A percentile compares a stretch with the other conserved stretches of the same genome.
Conservation (phyloP, 2,888 invertebrate species). For the Hypomecis atomaria region DNA sequence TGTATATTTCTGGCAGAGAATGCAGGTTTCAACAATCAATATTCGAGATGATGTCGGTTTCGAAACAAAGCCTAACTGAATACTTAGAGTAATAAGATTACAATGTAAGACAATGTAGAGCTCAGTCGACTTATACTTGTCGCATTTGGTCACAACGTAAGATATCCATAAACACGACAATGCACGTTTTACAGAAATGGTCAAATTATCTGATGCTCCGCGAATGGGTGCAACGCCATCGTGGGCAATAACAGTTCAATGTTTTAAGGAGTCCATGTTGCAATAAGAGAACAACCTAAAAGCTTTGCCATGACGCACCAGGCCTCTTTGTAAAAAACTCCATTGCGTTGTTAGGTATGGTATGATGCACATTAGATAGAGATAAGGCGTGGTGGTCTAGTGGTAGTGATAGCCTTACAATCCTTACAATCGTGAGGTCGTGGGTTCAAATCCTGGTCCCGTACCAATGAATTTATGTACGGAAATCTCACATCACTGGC, state of each 20-base stretch:
- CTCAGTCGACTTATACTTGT: background rate
- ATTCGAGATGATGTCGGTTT: no score
- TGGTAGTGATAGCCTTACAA: no score
- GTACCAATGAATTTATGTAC: no score
- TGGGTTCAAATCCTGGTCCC: no score
- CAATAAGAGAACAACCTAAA: conserved; percentile 1
- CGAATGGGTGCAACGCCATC: conserved; percentile 26
- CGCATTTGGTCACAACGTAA: conserved; percentile 18
- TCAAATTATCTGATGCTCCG: conserved; percentile 34
- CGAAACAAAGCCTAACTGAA: no score
- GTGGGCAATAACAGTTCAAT: conserved; percentile 30
- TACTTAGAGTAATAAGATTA: background rate
- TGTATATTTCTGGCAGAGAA: no score
- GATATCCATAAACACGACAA: conserved; percentile 26
- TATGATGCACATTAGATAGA: no score
- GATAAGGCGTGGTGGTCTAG: no score
- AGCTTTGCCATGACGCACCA: background rate
- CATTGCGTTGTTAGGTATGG: background rate
- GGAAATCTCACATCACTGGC: no score
- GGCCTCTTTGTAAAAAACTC: background rate
- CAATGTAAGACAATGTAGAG: background rate
- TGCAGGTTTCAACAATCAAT: no score
- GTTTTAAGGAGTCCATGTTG: conserved; percentile 20
- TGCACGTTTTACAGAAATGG: conserved; percentile 5
- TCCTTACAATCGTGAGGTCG: no score